Evolutionary conservation across 1,140 invertebrate species (phyloP).

Genomic region (Ladona fulva): DNA sequence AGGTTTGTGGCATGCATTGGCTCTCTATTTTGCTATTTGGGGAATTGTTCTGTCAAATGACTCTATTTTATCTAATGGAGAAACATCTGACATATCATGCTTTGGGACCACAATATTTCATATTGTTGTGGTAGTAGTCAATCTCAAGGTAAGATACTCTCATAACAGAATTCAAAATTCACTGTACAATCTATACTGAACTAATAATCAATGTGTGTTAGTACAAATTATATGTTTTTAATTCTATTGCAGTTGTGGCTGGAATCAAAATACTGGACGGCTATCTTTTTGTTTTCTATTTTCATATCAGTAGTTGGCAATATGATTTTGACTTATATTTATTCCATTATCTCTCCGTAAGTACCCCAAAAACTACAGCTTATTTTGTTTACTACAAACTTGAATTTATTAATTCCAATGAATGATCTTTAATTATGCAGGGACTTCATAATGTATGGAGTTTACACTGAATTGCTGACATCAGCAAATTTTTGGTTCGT

Average conservation of each 20-base stretch:
- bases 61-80: slow-evolving; percentile 34
- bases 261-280: neutral
- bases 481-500: neutral
- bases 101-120: slow-evolving; percentile 42
- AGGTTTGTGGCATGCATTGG: slow-evolving; percentile 47
- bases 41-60: slow-evolving; percentile 35
- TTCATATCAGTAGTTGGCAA: neutral
- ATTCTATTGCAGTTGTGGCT: neutral
- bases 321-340: neutral
- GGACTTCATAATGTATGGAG: neutral
- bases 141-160: slow-evolving; percentile 38
- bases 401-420: neutral
- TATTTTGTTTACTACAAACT: neutral
- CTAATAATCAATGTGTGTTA: neutral
- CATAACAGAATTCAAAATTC: neutral
- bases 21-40: slow-evolving; percentile 43
- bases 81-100: slow-evolving; percentile 35
- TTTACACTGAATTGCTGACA: neutral
- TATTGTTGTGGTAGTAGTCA: slow-evolving; percentile 39
- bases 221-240: neutral
- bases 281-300: neutral
- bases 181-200: neutral
- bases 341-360: neutral
- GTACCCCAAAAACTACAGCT: neutral
- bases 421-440: neutral